Evolutionary conservation across 1,140 invertebrate species (phyloP), one percentile per base, ranked within the genome.

Genomic region (Drosophila fuyamai): DNA sequence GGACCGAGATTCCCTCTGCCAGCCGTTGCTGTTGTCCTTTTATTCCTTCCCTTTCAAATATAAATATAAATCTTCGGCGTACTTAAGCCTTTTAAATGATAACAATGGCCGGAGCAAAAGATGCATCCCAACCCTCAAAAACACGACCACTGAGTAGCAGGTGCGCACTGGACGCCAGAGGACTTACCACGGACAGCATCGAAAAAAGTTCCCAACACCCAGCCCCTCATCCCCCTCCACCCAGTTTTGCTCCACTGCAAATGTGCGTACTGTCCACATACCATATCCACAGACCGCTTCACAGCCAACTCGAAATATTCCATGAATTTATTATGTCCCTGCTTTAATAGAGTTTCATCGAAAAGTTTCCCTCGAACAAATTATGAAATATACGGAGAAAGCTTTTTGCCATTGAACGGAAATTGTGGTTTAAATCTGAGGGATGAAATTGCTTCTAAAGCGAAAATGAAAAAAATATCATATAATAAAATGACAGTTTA

Each of bases 51-150:
- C 60, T 29, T 76, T 54, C 79, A 74, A 86, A 81, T 85, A 51
- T 79, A 78, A 85, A 86, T 86, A 86, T 86, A 86, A 86, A 89
- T 86, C 84, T 86, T 86, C 57, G 76, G 61, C 53, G 76, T 79
- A 83, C 84, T 86, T 86, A 77, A 89, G 84, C 83, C 84, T 88
- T 89, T 88, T 89, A 89, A 83, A 88, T 88, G 81, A 89, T 89
- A 88, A 89, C 84, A 88, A 88, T 88, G 79, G 67, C 36, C 13
- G 8, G 40, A 29, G 36, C 60, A 57, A 58, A 62, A 63, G 67
- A 77, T 70, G 58, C 57, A 62, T 65, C 8, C 48, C 58, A 60
- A 60, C 14, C 46, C 44, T 12, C 53, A 46, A 59, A 40, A 47
- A 40, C 44, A 53, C 43, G 23, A 13, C 60, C 77, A 65, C 61